phyloP scores from a whole-genome alignment of 2,113 vertebrate genomes.

The Spea multiplicata region DNA sequence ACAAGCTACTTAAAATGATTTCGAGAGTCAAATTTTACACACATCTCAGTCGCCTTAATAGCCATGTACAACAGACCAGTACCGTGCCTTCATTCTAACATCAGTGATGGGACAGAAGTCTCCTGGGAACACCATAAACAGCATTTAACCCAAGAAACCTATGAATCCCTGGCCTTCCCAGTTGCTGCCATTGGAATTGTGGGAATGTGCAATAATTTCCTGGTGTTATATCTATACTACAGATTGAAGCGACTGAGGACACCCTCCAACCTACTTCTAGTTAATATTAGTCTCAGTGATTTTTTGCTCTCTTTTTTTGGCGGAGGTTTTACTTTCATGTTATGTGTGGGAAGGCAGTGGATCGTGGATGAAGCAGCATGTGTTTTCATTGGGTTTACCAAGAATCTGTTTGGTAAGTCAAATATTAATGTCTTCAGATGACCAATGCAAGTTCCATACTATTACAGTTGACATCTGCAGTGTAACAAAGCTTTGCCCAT shows the following conservation, averaged over 20 bases:
- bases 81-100: background rate
- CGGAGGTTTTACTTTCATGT: constrained; percentile 77
- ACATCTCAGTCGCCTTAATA: background rate
- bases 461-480: no score
- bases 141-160: constrained; percentile 72
- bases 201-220: constrained; percentile 79
- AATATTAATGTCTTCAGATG: background rate
- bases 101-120: background rate
- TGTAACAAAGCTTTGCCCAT: no score
- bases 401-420: constrained; percentile 85
- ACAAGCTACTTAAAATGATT: background rate
- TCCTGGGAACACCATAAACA: background rate
- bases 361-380: constrained; percentile 77
- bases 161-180: constrained; percentile 78
- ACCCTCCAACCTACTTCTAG: constrained; percentile 77
- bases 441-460: no score
- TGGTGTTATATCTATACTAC: constrained; percentile 78
- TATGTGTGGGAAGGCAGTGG: constrained; percentile 80
- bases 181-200: constrained; percentile 76
- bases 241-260: constrained; percentile 79
- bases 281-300: constrained; percentile 82
- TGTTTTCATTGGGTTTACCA: constrained; percentile 88
- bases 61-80: background rate
- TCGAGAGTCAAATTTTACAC: background rate
- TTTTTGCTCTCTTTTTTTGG: constrained; percentile 78